These are phyloP conservation scores for Eupsilia transversa DNA, from an alignment of 2,888 invertebrate genomes.

Conservation along the genomic window DNA sequence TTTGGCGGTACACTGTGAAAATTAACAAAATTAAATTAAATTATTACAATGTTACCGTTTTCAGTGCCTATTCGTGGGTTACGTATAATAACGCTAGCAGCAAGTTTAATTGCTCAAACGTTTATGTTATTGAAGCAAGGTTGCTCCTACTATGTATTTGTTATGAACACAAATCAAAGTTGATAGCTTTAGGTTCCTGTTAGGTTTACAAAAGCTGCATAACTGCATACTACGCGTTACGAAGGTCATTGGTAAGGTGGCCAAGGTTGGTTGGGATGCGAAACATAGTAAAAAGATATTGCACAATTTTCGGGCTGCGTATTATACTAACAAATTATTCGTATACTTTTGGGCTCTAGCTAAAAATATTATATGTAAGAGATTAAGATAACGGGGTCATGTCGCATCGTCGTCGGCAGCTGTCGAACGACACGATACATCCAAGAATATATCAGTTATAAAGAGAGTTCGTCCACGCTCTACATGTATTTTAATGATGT, in stretches of 20 bases:
- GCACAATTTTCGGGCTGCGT: not conserved
- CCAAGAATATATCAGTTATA: constrained; percentile 85
- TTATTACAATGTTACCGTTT: not conserved
- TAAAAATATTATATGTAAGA: constrained; percentile 56
- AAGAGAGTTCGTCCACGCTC: constrained; percentile 79
- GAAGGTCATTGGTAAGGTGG: constrained; percentile 42
- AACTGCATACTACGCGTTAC: not conserved
- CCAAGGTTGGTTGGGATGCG: not conserved
- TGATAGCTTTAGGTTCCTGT: constrained; percentile 53
- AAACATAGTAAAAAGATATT: not conserved
- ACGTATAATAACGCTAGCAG: not conserved
- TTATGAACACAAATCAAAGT: constrained; percentile 55
- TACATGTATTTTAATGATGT: constrained; percentile 77
- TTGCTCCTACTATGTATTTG: constrained; percentile 51
- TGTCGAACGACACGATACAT: constrained; percentile 85
- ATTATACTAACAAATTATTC: not conserved
- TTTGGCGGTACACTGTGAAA: too few relatives aligned
- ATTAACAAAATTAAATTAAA: not conserved
- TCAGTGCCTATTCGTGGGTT: not conserved
- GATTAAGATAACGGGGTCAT: constrained; percentile 79
- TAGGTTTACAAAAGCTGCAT: constrained; percentile 36
- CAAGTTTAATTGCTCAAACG: constrained; percentile 22
- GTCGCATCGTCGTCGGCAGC: constrained; percentile 79
- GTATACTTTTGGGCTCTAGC: constrained; percentile 10
- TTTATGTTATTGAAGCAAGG: constrained; percentile 41